phyloP scores from a whole-genome alignment of 2,888 invertebrate species.

The Gerosis bhagava region DNA sequence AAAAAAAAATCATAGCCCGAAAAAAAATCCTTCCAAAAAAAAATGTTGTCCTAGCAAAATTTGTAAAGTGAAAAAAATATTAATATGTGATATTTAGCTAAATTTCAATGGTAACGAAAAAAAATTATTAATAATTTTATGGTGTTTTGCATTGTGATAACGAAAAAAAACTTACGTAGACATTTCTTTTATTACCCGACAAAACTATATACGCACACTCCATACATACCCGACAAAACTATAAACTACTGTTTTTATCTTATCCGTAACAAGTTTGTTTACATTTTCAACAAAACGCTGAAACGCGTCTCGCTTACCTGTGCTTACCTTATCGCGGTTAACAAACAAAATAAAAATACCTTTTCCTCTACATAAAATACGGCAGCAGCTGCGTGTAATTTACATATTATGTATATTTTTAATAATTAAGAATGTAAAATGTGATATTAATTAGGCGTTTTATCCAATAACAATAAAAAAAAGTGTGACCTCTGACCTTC shows the following conservation, averaged over 20 bases:
- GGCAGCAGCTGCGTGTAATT: slow-evolving; percentile 2
- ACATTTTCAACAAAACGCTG: slow-evolving; percentile 76
- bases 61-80: too few species aligned
- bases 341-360: slow-evolving; percentile 69
- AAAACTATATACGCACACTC: slow-evolving; percentile 13
- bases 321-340: slow-evolving; percentile 70
- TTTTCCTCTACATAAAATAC: slow-evolving; percentile 46
- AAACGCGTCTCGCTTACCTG: slow-evolving; percentile 74
- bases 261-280: slow-evolving; percentile 80
- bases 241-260: slow-evolving; percentile 67
- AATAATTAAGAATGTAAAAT: too few species aligned
- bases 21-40: too few species aligned
- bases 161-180: not conserved
- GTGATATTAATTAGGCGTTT: slow-evolving; percentile 7
- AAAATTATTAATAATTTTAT: too few species aligned
- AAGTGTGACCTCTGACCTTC: slow-evolving; percentile 7
- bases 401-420: too few species aligned
- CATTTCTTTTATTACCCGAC: slow-evolving; percentile 1
- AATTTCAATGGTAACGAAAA: too few species aligned
- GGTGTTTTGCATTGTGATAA: not conserved
- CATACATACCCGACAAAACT: not conserved
- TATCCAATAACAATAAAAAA: slow-evolving; percentile 3
- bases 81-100: too few species aligned
- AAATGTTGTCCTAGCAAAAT: too few species aligned
- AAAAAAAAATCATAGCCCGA: too few species aligned